Evolutionary conservation across 2,113 vertebrate genomes (phyloP).

Genomic region (Kryptolebias marmoratus): DNA sequence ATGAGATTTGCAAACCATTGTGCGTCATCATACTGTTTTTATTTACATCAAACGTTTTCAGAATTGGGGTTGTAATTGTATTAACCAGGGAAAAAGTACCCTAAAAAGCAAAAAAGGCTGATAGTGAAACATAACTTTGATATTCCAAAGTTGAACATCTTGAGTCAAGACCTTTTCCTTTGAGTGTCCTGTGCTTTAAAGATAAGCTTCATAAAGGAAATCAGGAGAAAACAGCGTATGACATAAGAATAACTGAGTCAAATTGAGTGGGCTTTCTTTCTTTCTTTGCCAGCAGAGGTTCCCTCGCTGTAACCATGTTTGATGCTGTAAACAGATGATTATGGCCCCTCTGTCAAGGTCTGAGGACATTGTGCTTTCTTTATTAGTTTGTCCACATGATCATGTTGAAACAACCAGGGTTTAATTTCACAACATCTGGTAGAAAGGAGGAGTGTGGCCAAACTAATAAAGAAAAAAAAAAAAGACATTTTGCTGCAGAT

Average conservation of each 20-base stretch:
- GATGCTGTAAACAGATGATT: slow-evolving; percentile 10
- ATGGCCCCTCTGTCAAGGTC: not conserved
- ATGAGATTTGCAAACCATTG: too few species aligned
- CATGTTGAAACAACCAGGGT: not conserved
- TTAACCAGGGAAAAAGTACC: too few species aligned
- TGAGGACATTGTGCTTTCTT: not conserved
- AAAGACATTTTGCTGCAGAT: not conserved
- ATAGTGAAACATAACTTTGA: too few species aligned
- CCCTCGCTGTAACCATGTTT: not conserved
- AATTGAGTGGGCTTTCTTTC: slow-evolving; percentile 22
- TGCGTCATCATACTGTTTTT: too few species aligned
- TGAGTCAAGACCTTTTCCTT: not conserved
- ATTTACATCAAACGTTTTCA: too few species aligned
- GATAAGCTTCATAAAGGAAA: not conserved
- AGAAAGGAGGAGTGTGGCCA: not conserved
- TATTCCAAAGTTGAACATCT: too few species aligned
- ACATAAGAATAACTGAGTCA: slow-evolving; percentile 19
- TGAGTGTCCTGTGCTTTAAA: not conserved
- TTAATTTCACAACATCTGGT: not conserved
- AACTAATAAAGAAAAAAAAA: not conserved
- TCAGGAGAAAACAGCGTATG: not conserved
- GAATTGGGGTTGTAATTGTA: too few species aligned
- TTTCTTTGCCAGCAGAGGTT: slow-evolving; percentile 17
- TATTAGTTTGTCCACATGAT: not conserved
- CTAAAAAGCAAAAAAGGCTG: too few species aligned